Evolutionary conservation across 2,797 vertebrate species (phyloP).

Genomic region (Moxostoma hubbsi): DNA sequence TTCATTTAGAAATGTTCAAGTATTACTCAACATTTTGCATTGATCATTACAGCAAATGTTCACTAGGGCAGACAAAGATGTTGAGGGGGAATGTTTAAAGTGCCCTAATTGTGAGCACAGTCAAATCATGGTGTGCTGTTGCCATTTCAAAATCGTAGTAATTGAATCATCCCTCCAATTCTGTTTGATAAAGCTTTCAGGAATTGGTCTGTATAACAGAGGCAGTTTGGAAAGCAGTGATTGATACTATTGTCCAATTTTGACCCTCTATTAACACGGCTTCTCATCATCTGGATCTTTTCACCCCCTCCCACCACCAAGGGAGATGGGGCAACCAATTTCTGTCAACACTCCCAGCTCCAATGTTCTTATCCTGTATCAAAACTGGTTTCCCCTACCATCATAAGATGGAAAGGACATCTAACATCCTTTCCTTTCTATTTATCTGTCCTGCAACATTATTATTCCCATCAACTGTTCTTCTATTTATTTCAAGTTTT

Average conservation of each 20-base stretch:
- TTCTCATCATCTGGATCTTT: slow-evolving; percentile 91
- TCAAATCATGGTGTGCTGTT: slow-evolving; percentile 70
- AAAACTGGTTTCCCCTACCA: slow-evolving; percentile 16
- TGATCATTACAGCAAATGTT: slow-evolving; percentile 39
- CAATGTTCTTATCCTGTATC: slow-evolving; percentile 27
- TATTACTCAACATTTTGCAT: slow-evolving; percentile 30
- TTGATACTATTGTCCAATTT: slow-evolving; percentile 89
- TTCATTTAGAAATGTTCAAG: slow-evolving; percentile 23
- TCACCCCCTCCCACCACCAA: slow-evolving; percentile 80
- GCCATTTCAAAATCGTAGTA: slow-evolving; percentile 83
- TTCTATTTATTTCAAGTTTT: background rate
- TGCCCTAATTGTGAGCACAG: slow-evolving; percentile 29
- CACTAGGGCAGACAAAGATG: slow-evolving; percentile 21
- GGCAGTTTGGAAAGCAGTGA: slow-evolving; percentile 87
- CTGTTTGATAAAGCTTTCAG: slow-evolving; percentile 82
- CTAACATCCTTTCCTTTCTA: background rate
- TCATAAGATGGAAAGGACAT: slow-evolving; percentile 18
- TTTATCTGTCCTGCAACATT: slow-evolving; percentile 12
- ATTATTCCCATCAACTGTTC: background rate
- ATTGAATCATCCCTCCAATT: slow-evolving; percentile 87
- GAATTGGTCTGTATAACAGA: slow-evolving; percentile 83
- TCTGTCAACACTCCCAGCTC: slow-evolving; percentile 63
- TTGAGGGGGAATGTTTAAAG: slow-evolving; percentile 45
- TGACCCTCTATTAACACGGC: slow-evolving; percentile 94
- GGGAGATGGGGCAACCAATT: slow-evolving; percentile 85